phyloP scores from a whole-genome alignment of 1,140 invertebrate genomes.

The Nymphalis io region DNA sequence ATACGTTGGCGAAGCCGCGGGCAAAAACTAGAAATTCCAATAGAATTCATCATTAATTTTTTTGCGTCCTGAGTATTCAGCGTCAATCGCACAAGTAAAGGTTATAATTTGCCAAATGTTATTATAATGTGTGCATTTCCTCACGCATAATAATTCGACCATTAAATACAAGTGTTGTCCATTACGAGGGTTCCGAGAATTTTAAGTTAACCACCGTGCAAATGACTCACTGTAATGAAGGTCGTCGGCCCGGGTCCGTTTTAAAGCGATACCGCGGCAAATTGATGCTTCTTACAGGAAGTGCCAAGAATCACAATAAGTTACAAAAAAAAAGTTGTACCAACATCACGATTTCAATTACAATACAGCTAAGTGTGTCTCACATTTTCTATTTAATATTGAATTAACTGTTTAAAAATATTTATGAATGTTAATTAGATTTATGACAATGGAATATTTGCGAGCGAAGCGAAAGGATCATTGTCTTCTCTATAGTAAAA shows the following conservation, averaged over 20 bases:
- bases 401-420: constrained; percentile 21
- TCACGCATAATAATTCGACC: constrained; percentile 15
- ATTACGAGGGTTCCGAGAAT: constrained; percentile 54
- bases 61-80: too few relatives aligned
- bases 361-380: constrained; percentile 21
- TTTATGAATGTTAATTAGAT: constrained; percentile 9
- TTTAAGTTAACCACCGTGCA: constrained; percentile 55
- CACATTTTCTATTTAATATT: constrained; percentile 20
- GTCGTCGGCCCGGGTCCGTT: constrained; percentile 61
- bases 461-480: not conserved
- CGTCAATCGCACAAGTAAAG: not conserved
- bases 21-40: too few relatives aligned
- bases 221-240: constrained; percentile 66
- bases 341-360: constrained; percentile 44
- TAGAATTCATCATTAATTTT: too few relatives aligned
- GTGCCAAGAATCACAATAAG: constrained; percentile 46
- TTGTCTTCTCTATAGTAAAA: not conserved
- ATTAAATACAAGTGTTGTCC: constrained; percentile 34
- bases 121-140: constrained; percentile 16
- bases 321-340: constrained; percentile 43
- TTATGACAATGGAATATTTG: constrained; percentile 6
- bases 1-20: too few relatives aligned
- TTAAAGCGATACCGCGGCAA: constrained; percentile 59
- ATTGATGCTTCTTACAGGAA: constrained; percentile 62
- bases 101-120: constrained; percentile 11